phyloP scores from a whole-genome alignment of 1,140 invertebrate species.

The Drosophila elegans region DNA sequence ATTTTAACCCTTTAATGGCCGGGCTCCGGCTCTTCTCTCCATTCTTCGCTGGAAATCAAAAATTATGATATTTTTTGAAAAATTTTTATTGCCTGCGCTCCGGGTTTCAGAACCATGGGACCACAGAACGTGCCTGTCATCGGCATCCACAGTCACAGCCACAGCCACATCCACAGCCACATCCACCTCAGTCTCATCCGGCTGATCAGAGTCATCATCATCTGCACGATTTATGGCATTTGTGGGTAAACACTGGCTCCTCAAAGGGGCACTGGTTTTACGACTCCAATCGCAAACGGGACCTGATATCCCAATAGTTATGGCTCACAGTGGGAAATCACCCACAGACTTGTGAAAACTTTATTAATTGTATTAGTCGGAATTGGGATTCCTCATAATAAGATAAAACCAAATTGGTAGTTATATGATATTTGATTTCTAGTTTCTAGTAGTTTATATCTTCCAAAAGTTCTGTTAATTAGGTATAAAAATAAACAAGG shows the following conservation, averaged over 20 bases:
- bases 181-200: constrained; percentile 6
- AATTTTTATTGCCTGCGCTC: constrained; percentile 64
- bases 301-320: constrained; percentile 34
- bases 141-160: constrained; percentile 1
- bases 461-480: neutral
- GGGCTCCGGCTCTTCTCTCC: constrained; percentile 4
- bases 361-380: constrained; percentile 49
- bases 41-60: constrained; percentile 67
- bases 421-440: neutral
- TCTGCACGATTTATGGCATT: constrained; percentile 67
- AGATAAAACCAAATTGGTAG: constrained; percentile 1
- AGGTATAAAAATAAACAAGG: neutral
- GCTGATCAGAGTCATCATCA: constrained; percentile 34
- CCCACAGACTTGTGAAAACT: constrained; percentile 38
- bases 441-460: neutral
- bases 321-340: constrained; percentile 18
- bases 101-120: constrained; percentile 17
- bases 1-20: constrained; percentile 79
- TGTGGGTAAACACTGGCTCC: constrained; percentile 56
- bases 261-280: constrained; percentile 22
- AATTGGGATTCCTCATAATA: constrained; percentile 19
- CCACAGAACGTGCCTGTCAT: constrained; percentile 63
- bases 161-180: too few species aligned
- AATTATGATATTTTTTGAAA: constrained; percentile 82
- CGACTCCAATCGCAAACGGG: constrained; percentile 27